Base-by-base conservation (phyloP, 2,888 invertebrate genomes). In the Protonemura montana region DNA sequence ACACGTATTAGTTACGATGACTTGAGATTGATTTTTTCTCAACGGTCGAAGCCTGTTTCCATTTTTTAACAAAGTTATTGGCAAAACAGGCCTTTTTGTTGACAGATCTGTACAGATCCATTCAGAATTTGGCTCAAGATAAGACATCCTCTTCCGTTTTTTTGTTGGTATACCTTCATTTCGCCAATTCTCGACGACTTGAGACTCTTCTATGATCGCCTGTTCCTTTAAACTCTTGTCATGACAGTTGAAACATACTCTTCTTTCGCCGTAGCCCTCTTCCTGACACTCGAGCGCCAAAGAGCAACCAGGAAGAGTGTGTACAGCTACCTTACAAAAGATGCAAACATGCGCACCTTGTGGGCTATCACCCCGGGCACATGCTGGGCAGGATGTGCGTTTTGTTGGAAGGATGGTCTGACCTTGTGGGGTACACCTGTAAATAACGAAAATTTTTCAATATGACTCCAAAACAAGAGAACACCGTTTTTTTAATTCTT, bases 51-150 rank as follows among this genome's bases (percentile, higher is more conserved):
- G 29, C 21, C 29, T 81, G 29, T 81, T 29, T 5, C 81, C 81
- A 81, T 81, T 81, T 81, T 81, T 81, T 28, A 81, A 29, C 30
- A 81, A 30, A 7, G 27, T 30, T 30, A 81, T 81, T 27, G 81
- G 81, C 27, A 81, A 28, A 29, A 81, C 29, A 28, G 81, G 81
- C 7, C 81, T 21, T 81, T n/a, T 30, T 5, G 6, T n/a, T 29
- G 29, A 29, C 29, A 81, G 29, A 29, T 81, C 81, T n/a, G 30
- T 29, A n/a, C 0, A 0, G n/a, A 81, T 29, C 81, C 81, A 81
- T 29, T 81, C 81, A 13, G 81, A 81, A 30, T 81, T 81, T 81
- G 81, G 81, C 29, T 81, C 81, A n/a, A 81, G 29, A 81, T 81
- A 81, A n/a, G 29, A 81, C 5, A 30, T 27, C n/a, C 81, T 29